Conservation (phyloP, 1,140 invertebrate genomes). For the Temnothorax longispinosus region DNA sequence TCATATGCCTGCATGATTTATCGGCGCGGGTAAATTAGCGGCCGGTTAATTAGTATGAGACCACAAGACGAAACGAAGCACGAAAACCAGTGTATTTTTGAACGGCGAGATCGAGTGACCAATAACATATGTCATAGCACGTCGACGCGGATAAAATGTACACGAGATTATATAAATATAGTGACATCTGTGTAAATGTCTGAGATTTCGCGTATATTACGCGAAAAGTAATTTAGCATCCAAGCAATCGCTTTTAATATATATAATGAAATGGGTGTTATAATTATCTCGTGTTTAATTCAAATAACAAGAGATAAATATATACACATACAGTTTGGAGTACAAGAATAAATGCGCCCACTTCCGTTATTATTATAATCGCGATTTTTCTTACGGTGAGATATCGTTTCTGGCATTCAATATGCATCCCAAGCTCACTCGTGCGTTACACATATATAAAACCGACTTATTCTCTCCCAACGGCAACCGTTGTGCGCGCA, state of each 20-base stretch:
- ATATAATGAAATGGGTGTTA: background rate
- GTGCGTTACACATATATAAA: slow-evolving; percentile 45
- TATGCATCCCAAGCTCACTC: slow-evolving; percentile 6
- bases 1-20: slow-evolving; percentile 59
- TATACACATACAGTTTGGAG: background rate
- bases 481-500: slow-evolving; percentile 35
- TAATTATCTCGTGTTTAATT: background rate
- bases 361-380: slow-evolving; percentile 20
- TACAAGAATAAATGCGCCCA: background rate
- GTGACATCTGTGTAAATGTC: background rate
- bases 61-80: slow-evolving; percentile 44
- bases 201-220: background rate
- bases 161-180: background rate
- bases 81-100: slow-evolving; percentile 46
- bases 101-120: slow-evolving; percentile 38
- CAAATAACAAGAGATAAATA: background rate
- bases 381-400: slow-evolving; percentile 25
- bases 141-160: slow-evolving; percentile 6
- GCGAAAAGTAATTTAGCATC: background rate
- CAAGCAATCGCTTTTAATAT: background rate
- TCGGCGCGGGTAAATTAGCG: slow-evolving; percentile 50
- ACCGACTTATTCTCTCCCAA: slow-evolving; percentile 46
- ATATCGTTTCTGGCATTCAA: slow-evolving; percentile 22
- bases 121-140: slow-evolving; percentile 28
- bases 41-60: slow-evolving; percentile 66